Evolutionary conservation across 2,797 vertebrate species (phyloP).

Genomic region (Sebastes diaconus): DNA sequence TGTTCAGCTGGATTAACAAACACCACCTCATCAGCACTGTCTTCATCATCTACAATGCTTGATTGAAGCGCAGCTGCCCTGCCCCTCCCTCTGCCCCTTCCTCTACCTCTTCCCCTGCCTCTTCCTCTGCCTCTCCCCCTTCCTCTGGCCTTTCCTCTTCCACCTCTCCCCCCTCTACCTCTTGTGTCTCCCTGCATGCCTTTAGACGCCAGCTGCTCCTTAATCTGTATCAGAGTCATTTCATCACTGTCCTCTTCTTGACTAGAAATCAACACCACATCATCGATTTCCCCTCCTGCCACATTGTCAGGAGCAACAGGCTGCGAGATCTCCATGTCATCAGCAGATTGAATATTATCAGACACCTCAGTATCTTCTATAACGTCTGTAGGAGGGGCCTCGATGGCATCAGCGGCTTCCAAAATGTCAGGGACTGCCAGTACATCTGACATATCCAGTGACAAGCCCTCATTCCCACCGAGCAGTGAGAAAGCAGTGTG

Average conservation of each 20-base stretch:
- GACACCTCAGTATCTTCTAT: constrained; percentile 31
- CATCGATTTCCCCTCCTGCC: constrained; percentile 17
- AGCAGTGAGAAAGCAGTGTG: constrained; percentile 71
- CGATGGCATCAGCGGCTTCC: constrained; percentile 21
- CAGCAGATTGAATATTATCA: constrained; percentile 27
- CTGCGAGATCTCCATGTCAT: constrained; percentile 41
- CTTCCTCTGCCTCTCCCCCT: constrained; percentile 67
- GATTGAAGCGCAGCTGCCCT: constrained; percentile 42
- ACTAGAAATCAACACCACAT: constrained; percentile 70
- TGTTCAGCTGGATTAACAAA: constrained; percentile 55
- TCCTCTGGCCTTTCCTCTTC: constrained; percentile 65
- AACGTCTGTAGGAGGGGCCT: constrained; percentile 9
- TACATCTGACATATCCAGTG: constrained; percentile 57
- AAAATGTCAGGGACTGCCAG: constrained; percentile 75
- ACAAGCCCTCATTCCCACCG: constrained; percentile 59
- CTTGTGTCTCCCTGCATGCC: constrained; percentile 18
- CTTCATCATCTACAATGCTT: constrained; percentile 33
- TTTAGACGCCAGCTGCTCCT: constrained; percentile 70
- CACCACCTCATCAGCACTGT: constrained; percentile 51
- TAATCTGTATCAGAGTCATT: constrained; percentile 82
- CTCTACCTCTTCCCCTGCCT: constrained; percentile 64
- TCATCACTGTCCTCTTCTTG: constrained; percentile 89
- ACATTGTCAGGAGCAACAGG: not conserved
- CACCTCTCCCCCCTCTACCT: constrained; percentile 57
- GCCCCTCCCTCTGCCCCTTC: constrained; percentile 66